Conservation (phyloP, 2,113 vertebrate genomes). For the Clarias gariepinus region DNA sequence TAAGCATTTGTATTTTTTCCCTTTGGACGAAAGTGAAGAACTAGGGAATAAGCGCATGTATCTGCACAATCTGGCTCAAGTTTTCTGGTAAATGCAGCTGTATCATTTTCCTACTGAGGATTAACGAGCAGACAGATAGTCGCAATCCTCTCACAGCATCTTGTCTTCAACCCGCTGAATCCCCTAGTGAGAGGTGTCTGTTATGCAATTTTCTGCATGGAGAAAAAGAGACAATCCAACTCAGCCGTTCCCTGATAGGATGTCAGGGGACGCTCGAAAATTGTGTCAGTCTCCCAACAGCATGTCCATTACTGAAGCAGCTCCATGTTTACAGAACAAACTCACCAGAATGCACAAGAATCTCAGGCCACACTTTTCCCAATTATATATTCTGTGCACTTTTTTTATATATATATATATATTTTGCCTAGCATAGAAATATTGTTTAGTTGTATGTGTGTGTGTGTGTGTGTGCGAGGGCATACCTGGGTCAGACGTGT, state of each 20-base stretch:
- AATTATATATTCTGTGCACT: background rate
- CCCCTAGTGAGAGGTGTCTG: constrained; percentile 11
- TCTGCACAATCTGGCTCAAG: background rate
- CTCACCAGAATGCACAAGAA: background rate
- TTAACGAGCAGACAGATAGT: constrained; percentile 6
- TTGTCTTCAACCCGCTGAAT: constrained; percentile 8
- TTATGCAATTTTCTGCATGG: constrained; percentile 23
- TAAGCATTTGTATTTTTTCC: background rate
- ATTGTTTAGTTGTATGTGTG: background rate
- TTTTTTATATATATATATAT: no score
- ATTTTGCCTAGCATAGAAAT: background rate
- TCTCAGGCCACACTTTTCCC: background rate
- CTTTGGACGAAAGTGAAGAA: background rate
- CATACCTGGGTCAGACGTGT: constrained; percentile 1
- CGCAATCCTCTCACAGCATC: constrained; percentile 14
- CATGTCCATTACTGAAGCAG: constrained; percentile 21
- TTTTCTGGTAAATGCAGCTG: constrained; percentile 6
- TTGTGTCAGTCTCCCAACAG: constrained; percentile 17
- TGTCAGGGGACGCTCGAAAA: constrained; percentile 12
- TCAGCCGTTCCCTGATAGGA: background rate
- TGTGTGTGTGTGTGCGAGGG: background rate
- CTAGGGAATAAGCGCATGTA: background rate
- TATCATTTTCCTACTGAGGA: background rate
- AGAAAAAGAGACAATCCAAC: constrained; percentile 19
- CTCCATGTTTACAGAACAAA: background rate